A percentile compares a stretch with the other conserved stretches of the same genome.
Evolutionary conservation across 2,888 invertebrate genomes (phyloP).

Genomic region (Trisateles emortualis): DNA sequence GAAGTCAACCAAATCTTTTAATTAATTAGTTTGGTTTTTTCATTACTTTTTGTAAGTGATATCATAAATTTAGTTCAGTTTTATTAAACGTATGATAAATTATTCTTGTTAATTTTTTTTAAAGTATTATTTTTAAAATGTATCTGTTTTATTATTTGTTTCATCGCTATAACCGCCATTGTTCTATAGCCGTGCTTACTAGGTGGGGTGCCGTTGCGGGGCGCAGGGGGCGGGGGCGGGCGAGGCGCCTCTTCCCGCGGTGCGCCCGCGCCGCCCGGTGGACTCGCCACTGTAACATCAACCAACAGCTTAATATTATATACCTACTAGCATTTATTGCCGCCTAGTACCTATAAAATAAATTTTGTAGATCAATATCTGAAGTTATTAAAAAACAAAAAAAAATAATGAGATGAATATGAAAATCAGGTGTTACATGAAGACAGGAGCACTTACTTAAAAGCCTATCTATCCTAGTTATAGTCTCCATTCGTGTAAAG

Average conservation of each 20-base stretch:
- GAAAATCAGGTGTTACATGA: no score
- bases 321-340: not conserved
- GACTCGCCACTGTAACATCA: slow-evolving; percentile 93
- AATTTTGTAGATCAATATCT: not conserved
- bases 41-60: no score
- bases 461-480: no score
- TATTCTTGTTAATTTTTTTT: no score
- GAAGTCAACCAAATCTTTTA: no score
- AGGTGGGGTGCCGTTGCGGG: slow-evolving; percentile 82
- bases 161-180: slow-evolving; percentile 68
- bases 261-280: slow-evolving; percentile 89
- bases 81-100: no score
- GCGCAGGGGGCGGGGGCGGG: slow-evolving; percentile 80
- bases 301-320: slow-evolving; percentile 45
- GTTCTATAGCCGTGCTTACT: slow-evolving; percentile 79
- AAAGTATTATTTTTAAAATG: not conserved
- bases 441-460: no score
- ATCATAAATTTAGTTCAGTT: no score
- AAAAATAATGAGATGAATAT: no score
- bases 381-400: no score
- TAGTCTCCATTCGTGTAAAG: no score
- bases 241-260: slow-evolving; percentile 78
- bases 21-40: no score
- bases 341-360: not conserved
- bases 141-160: slow-evolving; percentile 3